Conservation (phyloP, 1,140 invertebrate species). For the Heliconius eleuchia region DNA sequence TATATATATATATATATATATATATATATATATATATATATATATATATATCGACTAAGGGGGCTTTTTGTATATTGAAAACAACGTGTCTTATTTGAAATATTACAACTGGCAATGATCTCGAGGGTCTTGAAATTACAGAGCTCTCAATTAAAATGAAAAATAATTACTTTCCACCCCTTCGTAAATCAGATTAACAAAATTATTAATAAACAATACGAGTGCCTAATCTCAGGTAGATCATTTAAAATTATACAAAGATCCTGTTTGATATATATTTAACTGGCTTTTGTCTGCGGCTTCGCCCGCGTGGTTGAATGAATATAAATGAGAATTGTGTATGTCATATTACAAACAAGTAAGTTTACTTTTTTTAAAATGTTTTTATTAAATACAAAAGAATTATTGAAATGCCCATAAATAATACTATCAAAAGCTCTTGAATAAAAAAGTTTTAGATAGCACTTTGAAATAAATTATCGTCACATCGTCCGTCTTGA, state of each 20-base stretch:
- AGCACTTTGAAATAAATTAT: too few relatives aligned
- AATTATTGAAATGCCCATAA: too few relatives aligned
- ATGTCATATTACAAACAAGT: too few relatives aligned
- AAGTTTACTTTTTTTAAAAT: too few relatives aligned
- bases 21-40: background rate
- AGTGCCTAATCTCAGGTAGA: conserved; percentile 12
- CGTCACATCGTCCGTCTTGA: too few relatives aligned
- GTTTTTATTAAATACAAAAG: too few relatives aligned
- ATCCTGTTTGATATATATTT: conserved; percentile 1
- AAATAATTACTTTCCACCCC: conserved; percentile 77
- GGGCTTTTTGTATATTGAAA: conserved; percentile 16
- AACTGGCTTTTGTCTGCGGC: background rate
- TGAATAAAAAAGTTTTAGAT: too few relatives aligned
- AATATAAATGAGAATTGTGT: too few relatives aligned
- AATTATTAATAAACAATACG: conserved; percentile 41
- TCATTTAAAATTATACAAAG: conserved; percentile 7
- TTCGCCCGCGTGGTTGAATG: too few relatives aligned
- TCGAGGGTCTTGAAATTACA: conserved; percentile 70
- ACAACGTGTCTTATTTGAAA: conserved; percentile 29
- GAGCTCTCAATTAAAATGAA: conserved; percentile 77
- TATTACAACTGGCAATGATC: conserved; percentile 39
- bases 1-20: too few relatives aligned
- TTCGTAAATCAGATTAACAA: conserved; percentile 66
- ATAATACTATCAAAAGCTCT: too few relatives aligned
- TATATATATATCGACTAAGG: background rate